Conservation (phyloP, 1,140 invertebrate genomes). For the Ceratina japonica region DNA sequence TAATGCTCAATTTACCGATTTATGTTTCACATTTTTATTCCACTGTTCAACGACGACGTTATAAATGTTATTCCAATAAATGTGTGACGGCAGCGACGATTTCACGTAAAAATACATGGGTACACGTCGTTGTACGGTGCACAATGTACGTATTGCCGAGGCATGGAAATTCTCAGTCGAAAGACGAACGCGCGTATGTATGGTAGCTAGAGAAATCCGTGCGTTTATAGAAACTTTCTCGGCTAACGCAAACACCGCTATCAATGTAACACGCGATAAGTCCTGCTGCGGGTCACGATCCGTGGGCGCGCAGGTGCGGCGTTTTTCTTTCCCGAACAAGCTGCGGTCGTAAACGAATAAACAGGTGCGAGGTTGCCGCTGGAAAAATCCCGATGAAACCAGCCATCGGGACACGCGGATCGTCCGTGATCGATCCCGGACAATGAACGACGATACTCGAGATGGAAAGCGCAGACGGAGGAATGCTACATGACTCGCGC, state of each 20-base stretch:
- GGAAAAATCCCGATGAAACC: constrained; percentile 33
- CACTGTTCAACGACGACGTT: too few species aligned
- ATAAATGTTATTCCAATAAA: too few species aligned
- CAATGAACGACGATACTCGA: not conserved
- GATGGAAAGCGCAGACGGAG: constrained; percentile 14
- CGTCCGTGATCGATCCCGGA: not conserved
- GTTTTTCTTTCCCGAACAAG: constrained; percentile 5
- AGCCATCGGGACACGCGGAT: constrained; percentile 22
- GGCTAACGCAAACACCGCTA: constrained; percentile 66
- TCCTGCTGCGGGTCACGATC: constrained; percentile 58
- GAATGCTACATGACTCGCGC: constrained; percentile 1
- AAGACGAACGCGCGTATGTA: constrained; percentile 36
- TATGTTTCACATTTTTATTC: too few species aligned
- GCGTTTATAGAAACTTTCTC: constrained; percentile 64
- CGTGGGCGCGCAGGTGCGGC: constrained; percentile 46
- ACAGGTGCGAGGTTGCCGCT: constrained; percentile 14
- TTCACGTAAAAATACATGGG: too few species aligned
- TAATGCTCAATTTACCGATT: not conserved
- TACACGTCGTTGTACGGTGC: too few species aligned
- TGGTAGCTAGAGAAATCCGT: constrained; percentile 67
- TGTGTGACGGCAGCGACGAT: too few species aligned
- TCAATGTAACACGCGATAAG: constrained; percentile 62
- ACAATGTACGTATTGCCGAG: not conserved
- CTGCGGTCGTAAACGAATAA: constrained; percentile 36
- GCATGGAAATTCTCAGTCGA: constrained; percentile 12